Base-by-base conservation (phyloP, 2,888 invertebrate species). In the Agrochola macilenta region DNA sequence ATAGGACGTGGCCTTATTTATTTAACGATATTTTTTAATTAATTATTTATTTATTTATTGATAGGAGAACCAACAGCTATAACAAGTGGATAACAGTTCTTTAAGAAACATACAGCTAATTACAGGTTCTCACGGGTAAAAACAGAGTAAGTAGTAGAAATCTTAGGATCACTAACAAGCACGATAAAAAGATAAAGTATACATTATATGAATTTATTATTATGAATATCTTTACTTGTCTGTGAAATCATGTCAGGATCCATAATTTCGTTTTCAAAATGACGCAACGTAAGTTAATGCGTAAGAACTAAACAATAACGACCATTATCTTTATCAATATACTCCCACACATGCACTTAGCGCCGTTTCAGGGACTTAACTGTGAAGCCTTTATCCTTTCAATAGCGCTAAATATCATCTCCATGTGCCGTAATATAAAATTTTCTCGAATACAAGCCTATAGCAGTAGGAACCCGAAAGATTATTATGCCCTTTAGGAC, bases 391-490 rank as follows among this genome's bases (percentile, higher is more conserved):
- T 80, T 79, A 84, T 82, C 80, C 80, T 72, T 84, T 83, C 52
- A 86, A 90, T 87, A 86, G 86, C 79, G 82, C 77, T 84, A 90
- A 90, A 87, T 86, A 87, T 78, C 81, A 74, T 82, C 85, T 88
- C 85, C 86, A 86, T 87, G 87, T 85, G 76, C 87, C 78, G 84
- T 86, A 77, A 89, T 90, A 90, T 90, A 87, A 92, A 88, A 90
- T 91, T 90, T 89, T 84, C 84, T 87, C 83, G 83, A 90, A 90
- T 90, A 90, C 89, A 89, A 88, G 83, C 83, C 84, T 80, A 78
- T 85, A 83, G 73, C 78, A 82, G 83, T 87, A 84, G 87, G 86
- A 84, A 85, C 74, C 83, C 77, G 80, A 88, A 88, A 87, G 85
- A 90, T 89, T 86, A 89, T 90, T 90, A 83, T 87, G 84, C 75